Evolutionary conservation across 2,888 invertebrate genomes (phyloP).

Genomic region (Trissolcus japonicus): DNA sequence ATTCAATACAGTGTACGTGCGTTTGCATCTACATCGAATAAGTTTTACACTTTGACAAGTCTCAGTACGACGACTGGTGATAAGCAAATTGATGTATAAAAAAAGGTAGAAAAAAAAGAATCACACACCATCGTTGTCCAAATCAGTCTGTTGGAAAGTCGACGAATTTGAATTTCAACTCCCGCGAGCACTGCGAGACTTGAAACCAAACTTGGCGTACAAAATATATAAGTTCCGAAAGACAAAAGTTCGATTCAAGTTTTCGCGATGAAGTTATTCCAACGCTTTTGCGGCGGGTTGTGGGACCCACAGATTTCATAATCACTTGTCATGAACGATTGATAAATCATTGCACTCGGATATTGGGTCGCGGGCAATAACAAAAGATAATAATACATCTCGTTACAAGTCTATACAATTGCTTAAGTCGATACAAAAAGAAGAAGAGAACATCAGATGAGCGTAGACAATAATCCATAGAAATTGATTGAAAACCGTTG

Average conservation of each 20-base stretch:
- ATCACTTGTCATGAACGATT: neutral
- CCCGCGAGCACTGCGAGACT: neutral
- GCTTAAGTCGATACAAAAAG: constrained; percentile 6
- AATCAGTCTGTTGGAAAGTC: constrained; percentile 17
- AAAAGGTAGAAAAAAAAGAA: constrained; percentile 12
- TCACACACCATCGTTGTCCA: neutral
- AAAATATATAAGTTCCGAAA: neutral
- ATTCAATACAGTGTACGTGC: constrained; percentile 45
- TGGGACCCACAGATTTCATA: too few species aligned
- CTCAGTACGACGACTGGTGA: constrained; percentile 25
- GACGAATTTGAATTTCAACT: constrained; percentile 11
- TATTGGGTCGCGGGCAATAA: constrained; percentile 14
- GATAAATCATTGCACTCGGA: neutral
- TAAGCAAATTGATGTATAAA: constrained; percentile 20
- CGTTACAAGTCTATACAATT: constrained; percentile 9
- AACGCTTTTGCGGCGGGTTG: too few species aligned
- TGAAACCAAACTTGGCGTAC: constrained; percentile 9
- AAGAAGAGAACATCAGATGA: constrained; percentile 2
- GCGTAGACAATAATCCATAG: neutral
- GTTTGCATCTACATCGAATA: constrained; percentile 28
- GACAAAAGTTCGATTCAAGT: too few species aligned
- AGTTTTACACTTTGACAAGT: constrained; percentile 31
- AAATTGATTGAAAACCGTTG: constrained; percentile 1
- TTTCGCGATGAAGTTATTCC: too few species aligned
- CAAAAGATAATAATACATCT: constrained; percentile 6